Conservation (phyloP, 1,140 invertebrate species). For the Varroa destructor region DNA sequence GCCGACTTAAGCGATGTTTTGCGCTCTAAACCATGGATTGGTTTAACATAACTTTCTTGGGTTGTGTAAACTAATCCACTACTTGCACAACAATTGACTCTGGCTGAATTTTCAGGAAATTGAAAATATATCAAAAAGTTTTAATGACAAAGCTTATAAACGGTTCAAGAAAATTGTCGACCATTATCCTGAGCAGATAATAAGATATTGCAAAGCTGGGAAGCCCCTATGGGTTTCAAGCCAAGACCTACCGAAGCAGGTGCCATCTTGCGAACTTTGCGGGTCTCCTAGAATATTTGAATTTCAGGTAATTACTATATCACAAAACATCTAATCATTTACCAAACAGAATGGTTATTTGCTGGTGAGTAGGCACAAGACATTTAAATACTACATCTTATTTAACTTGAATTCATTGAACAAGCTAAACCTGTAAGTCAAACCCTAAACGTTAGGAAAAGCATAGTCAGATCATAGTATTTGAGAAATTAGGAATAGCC, state of each 20-base stretch:
- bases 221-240: slow-evolving; percentile 63
- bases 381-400: too few species aligned
- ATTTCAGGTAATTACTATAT: slow-evolving; percentile 55
- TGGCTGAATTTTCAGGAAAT: slow-evolving; percentile 32
- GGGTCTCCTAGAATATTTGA: slow-evolving; percentile 64
- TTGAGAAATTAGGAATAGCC: too few species aligned
- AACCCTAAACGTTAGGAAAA: too few species aligned
- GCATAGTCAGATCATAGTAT: too few species aligned
- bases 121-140: slow-evolving; percentile 29
- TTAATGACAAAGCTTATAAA: slow-evolving; percentile 49
- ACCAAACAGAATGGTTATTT: too few species aligned
- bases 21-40: too few species aligned
- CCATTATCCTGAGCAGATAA: slow-evolving; percentile 45
- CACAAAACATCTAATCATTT: slow-evolving; percentile 29
- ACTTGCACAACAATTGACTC: background rate
- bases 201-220: slow-evolving; percentile 65
- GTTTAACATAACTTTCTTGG: too few species aligned
- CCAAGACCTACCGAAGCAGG: slow-evolving; percentile 42
- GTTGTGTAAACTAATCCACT: background rate
- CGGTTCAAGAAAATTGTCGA: slow-evolving; percentile 41
- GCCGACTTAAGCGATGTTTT: too few species aligned
- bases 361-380: too few species aligned
- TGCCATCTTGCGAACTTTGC: slow-evolving; percentile 65
- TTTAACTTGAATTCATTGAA: too few species aligned
- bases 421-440: too few species aligned